Evolutionary conservation across 2,113 vertebrate species (phyloP).

Genomic region (Cololabis saira): DNA sequence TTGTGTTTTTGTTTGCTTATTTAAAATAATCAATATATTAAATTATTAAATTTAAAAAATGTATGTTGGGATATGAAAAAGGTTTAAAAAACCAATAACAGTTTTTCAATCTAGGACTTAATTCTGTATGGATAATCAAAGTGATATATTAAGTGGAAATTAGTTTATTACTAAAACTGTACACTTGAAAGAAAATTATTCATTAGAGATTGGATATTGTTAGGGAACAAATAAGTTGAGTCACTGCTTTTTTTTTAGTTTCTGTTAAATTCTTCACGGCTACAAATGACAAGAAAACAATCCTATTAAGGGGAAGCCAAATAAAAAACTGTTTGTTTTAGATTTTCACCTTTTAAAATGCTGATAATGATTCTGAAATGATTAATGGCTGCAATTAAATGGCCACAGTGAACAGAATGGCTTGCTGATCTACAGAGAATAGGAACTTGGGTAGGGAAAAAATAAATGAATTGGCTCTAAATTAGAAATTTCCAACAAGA

Average conservation of each 20-base stretch:
- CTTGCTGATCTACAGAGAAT: conserved; percentile 57
- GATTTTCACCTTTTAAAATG: conserved; percentile 73
- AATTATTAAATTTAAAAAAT: too few relatives aligned
- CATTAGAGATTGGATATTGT: conserved; percentile 46
- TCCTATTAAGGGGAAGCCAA: conserved; percentile 46
- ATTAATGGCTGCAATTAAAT: conserved; percentile 76
- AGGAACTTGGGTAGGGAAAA: conserved; percentile 26
- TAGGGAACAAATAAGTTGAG: conserved; percentile 36
- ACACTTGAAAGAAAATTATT: background rate
- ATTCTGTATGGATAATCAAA: too few relatives aligned
- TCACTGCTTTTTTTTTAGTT: conserved; percentile 63
- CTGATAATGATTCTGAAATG: conserved; percentile 72
- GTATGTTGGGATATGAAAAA: too few relatives aligned
- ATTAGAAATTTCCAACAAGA: conserved; percentile 71
- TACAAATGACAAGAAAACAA: conserved; percentile 61
- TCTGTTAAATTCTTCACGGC: conserved; percentile 55
- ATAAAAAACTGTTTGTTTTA: conserved; percentile 74
- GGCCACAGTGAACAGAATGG: conserved; percentile 46
- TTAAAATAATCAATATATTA: too few relatives aligned
- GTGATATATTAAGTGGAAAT: too few relatives aligned
- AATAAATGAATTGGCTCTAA: conserved; percentile 56
- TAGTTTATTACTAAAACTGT: too few relatives aligned
- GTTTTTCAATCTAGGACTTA: too few relatives aligned
- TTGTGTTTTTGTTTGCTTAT: too few relatives aligned
- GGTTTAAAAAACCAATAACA: too few relatives aligned